A percentile compares a stretch with the other conserved stretches of the same genome.
Evolutionary conservation across 2,888 invertebrate species (phyloP).

Genomic region (Drosophila anceps): DNA sequence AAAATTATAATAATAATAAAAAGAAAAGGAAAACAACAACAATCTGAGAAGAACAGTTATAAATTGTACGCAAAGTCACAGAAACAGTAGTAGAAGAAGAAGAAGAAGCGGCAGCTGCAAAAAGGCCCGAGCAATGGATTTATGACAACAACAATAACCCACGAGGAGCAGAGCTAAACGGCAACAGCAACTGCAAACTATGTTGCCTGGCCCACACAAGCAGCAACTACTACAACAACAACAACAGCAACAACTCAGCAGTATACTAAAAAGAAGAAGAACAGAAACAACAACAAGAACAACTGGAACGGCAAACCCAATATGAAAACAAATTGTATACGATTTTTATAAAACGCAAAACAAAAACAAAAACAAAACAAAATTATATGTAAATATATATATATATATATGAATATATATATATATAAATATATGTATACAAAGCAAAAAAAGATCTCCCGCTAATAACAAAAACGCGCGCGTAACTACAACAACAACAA

Average conservation of each 20-base stretch:
- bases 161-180: constrained; percentile 50
- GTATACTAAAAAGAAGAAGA: constrained; percentile 49
- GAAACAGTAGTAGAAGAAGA: constrained; percentile 26
- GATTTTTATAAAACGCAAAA: constrained; percentile 77
- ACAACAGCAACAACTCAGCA: constrained; percentile 47
- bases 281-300: constrained; percentile 33
- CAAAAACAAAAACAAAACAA: constrained; percentile 40
- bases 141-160: constrained; percentile 66
- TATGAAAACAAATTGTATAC: constrained; percentile 77
- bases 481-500: constrained; percentile 62
- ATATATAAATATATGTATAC: constrained; percentile 45
- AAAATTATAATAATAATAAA: constrained; percentile 9
- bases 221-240: constrained; percentile 37
- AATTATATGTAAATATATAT: constrained; percentile 78
- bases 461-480: constrained; percentile 71
- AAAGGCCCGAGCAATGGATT: constrained; percentile 61
- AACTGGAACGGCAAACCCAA: constrained; percentile 48
- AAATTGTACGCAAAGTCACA: not conserved
- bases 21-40: constrained; percentile 13
- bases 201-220: constrained; percentile 53
- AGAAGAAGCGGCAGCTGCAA: constrained; percentile 35
- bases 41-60: constrained; percentile 17
- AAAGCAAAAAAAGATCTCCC: constrained; percentile 69
- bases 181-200: constrained; percentile 48
- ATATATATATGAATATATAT: constrained; percentile 60